phyloP scores from a whole-genome alignment of 2,797 vertebrate species.

The Cyclura pinguis region DNA sequence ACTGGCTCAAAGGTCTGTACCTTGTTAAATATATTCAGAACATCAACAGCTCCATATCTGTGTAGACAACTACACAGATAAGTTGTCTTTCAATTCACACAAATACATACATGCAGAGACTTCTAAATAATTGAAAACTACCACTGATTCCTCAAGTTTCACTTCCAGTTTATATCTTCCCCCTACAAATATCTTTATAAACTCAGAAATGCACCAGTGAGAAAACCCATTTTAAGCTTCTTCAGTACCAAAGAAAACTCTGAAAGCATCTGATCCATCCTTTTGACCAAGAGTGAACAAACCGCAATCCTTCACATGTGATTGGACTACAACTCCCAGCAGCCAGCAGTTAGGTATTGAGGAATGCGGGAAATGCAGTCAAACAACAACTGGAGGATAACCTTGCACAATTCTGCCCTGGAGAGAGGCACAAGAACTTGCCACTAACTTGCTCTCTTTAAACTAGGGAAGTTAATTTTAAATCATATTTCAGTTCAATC shows the following conservation, averaged over 20 bases:
- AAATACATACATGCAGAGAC: background rate
- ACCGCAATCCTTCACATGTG: too few species aligned
- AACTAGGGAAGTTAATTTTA: slow-evolving; percentile 24
- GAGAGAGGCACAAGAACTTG: slow-evolving; percentile 21
- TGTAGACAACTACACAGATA: background rate
- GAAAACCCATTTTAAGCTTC: background rate
- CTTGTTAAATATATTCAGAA: background rate
- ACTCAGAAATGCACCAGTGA: background rate
- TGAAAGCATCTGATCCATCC: background rate
- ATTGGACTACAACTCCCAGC: too few species aligned
- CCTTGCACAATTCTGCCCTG: background rate
- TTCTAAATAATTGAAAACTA: background rate
- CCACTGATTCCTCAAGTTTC: background rate
- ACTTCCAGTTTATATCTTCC: background rate
- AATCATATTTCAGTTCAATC: background rate
- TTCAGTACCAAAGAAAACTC: background rate
- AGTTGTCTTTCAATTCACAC: background rate
- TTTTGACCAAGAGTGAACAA: too few species aligned
- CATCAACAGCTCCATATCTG: background rate
- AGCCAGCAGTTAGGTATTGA: too few species aligned
- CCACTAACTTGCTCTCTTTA: slow-evolving; percentile 5
- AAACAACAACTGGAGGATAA: too few species aligned
- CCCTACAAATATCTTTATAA: background rate
- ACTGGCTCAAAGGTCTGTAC: background rate
- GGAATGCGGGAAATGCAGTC: too few species aligned